Evolutionary conservation across 2,888 invertebrate genomes (phyloP).

Genomic region (Drosophila kuntzei): DNA sequence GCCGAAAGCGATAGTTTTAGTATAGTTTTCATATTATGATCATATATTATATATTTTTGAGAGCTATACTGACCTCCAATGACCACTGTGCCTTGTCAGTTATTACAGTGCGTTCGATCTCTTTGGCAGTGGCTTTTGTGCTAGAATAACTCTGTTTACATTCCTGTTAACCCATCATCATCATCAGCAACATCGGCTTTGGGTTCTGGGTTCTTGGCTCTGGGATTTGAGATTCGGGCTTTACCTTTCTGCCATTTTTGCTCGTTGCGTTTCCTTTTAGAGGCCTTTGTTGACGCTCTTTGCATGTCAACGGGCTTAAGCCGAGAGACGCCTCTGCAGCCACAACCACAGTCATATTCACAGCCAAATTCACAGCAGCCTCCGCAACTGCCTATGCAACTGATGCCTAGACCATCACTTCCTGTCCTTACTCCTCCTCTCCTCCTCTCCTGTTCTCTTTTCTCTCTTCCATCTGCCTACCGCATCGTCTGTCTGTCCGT

Average conservation of each 20-base stretch:
- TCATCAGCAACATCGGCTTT: not conserved
- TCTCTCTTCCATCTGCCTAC: slow-evolving; percentile 12
- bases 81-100: slow-evolving; percentile 34
- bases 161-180: slow-evolving; percentile 58
- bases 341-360: slow-evolving; percentile 11
- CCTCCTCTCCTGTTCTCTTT: slow-evolving; percentile 3
- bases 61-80: not conserved
- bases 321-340: slow-evolving; percentile 57
- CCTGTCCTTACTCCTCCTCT: slow-evolving; percentile 41
- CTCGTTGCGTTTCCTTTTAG: slow-evolving; percentile 34
- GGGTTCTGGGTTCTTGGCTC: slow-evolving; percentile 1
- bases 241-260: slow-evolving; percentile 60
- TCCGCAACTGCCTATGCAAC: slow-evolving; percentile 44
- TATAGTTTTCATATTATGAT: too few relatives aligned
- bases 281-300: slow-evolving; percentile 64
- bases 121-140: slow-evolving; percentile 54
- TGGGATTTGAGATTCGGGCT: slow-evolving; percentile 34
- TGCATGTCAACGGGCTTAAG: slow-evolving; percentile 74
- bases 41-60: too few relatives aligned
- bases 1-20: too few relatives aligned
- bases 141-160: slow-evolving; percentile 68
- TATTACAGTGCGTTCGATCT: slow-evolving; percentile 69
- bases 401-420: slow-evolving; percentile 60
- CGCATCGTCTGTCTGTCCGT: slow-evolving; percentile 32
- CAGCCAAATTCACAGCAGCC: slow-evolving; percentile 25